Percentiles rank a stretch among this genome's conserved stretches.
Conservation (phyloP, 2,888 invertebrate genomes). For the Encarsia formosa region DNA sequence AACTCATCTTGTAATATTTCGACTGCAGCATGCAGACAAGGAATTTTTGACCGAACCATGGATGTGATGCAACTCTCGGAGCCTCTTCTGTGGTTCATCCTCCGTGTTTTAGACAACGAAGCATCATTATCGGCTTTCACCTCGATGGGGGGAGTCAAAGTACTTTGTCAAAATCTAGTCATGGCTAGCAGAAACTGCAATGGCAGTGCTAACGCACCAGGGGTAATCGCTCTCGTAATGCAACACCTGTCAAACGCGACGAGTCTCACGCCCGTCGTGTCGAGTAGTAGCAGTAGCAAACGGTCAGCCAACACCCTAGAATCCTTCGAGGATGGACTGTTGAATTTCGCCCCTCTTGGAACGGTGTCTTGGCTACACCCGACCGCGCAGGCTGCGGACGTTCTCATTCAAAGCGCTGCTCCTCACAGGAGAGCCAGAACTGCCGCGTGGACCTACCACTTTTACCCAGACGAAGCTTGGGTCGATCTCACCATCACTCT, state of each 20-base stretch:
- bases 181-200: conserved; percentile 41
- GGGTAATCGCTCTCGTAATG: conserved; percentile 57
- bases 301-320: conserved; percentile 55
- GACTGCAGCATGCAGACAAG: conserved; percentile 39
- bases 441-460: conserved; percentile 95
- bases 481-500: conserved; percentile 82
- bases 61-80: conserved; percentile 69
- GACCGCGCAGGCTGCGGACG: conserved; percentile 84
- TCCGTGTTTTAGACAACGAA: conserved; percentile 74
- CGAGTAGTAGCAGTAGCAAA: conserved; percentile 46
- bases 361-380: conserved; percentile 76
- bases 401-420: conserved; percentile 76
- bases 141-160: conserved; percentile 69
- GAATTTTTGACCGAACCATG: conserved; percentile 37
- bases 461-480: conserved; percentile 84
- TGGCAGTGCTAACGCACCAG: conserved; percentile 57
- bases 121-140: conserved; percentile 72
- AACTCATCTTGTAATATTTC: background rate
- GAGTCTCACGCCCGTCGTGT: conserved; percentile 48
- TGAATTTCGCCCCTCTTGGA: conserved; percentile 87
- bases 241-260: conserved; percentile 58
- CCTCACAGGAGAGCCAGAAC: conserved; percentile 81
- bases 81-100: conserved; percentile 78
- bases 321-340: conserved; percentile 65
- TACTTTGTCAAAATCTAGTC: conserved; percentile 75